Conservation (phyloP, 1,140 invertebrate genomes). For the Bombus superbus region DNA sequence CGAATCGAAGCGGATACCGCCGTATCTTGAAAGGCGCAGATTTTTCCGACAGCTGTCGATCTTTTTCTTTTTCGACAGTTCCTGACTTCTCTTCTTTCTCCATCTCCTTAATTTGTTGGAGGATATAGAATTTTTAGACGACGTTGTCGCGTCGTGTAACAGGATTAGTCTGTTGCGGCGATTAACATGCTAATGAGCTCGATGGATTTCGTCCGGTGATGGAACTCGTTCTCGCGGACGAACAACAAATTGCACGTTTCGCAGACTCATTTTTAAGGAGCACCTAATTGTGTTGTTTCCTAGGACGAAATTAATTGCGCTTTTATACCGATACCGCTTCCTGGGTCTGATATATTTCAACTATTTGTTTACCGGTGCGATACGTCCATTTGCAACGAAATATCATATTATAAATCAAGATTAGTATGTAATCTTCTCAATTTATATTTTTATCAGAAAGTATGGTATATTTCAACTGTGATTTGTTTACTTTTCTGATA, state of each 20-base stretch:
- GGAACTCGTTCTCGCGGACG: not conserved
- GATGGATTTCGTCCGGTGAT: not conserved
- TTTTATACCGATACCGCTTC: not conserved
- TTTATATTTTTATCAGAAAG: no score
- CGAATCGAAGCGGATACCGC: conserved; percentile 48
- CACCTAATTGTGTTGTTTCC: not conserved
- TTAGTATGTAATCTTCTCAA: no score
- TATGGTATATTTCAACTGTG: no score
- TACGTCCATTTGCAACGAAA: no score
- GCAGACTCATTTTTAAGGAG: not conserved
- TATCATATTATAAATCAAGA: no score
- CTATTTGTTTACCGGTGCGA: no score
- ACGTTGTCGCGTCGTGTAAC: no score
- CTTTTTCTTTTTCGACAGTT: conserved; percentile 26
- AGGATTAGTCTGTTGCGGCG: not conserved
- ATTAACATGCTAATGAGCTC: not conserved
- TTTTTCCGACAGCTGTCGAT: conserved; percentile 53
- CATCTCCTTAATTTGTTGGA: not conserved
- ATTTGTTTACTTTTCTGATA: no score
- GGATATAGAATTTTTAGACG: not conserved
- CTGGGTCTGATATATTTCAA: no score
- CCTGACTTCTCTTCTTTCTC: not conserved
- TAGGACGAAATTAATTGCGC: not conserved
- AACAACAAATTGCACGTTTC: not conserved
- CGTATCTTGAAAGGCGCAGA: conserved; percentile 45